Evolutionary conservation across 2,888 invertebrate species (phyloP).

Genomic region (Parthenolecanium corni): DNA sequence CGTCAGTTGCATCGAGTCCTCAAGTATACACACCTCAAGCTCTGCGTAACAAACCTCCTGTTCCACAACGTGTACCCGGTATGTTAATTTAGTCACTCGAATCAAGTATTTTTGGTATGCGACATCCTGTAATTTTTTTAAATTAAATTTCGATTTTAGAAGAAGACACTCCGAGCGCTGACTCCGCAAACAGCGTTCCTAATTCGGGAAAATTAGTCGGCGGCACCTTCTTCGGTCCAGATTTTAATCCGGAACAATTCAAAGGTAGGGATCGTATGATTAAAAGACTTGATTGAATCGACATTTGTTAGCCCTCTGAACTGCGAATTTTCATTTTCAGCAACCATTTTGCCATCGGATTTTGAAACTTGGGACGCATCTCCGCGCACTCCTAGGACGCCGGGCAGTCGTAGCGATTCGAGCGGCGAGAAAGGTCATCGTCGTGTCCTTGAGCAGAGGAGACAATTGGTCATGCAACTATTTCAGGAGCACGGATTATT

Average conservation of each 20-base stretch:
- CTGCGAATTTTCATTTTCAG: neutral
- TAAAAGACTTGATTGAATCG: neutral
- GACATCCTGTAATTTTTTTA: too few relatives aligned
- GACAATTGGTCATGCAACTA: conserved; percentile 85
- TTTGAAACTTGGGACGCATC: conserved; percentile 43
- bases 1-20: conserved; percentile 68
- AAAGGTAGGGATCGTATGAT: conserved; percentile 43
- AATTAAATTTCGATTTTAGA: conserved; percentile 14
- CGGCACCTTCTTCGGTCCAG: conserved; percentile 89
- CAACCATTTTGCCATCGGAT: neutral
- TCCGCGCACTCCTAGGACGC: conserved; percentile 82
- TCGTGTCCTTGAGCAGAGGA: conserved; percentile 78
- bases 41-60: conserved; percentile 46
- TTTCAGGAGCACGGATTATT: conserved; percentile 87
- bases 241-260: conserved; percentile 80
- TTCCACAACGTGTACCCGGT: conserved; percentile 14
- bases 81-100: neutral
- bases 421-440: conserved; percentile 64
- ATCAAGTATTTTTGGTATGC: neutral
- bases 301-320: neutral
- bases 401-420: conserved; percentile 41
- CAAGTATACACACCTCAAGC: conserved; percentile 47
- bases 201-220: conserved; percentile 56
- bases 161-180: conserved; percentile 6
- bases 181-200: conserved; percentile 1